Evolutionary conservation across 2,888 invertebrate species (phyloP).

Genomic region (Scaptomyza tumidula): DNA sequence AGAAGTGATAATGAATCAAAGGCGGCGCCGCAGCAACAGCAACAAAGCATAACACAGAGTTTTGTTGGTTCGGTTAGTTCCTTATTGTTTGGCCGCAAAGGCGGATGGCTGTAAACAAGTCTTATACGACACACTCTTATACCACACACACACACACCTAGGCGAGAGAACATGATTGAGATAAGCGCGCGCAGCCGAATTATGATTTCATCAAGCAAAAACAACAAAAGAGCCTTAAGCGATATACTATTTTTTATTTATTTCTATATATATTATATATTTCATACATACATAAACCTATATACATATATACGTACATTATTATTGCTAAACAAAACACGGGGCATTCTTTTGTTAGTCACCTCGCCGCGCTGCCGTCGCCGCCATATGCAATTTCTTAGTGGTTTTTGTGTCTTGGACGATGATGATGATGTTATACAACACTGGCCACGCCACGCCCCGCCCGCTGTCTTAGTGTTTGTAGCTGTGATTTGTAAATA

Average conservation of each 20-base stretch:
- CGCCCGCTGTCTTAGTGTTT: conserved; percentile 63
- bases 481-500: conserved; percentile 78
- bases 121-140: conserved; percentile 8
- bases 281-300: conserved; percentile 8
- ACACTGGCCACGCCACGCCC: conserved; percentile 50
- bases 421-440: conserved; percentile 52
- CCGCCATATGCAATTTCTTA: conserved; percentile 14
- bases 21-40: conserved; percentile 67
- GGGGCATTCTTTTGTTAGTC: conserved; percentile 19
- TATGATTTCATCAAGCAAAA: conserved; percentile 47
- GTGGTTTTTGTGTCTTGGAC: conserved; percentile 2
- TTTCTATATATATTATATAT: conserved; percentile 23
- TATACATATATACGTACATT: conserved; percentile 3
- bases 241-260: conserved; percentile 33
- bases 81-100: conserved; percentile 93
- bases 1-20: conserved; percentile 61
- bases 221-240: conserved; percentile 14
- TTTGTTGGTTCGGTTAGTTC: conserved; percentile 91
- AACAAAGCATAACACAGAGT: conserved; percentile 83
- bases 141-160: conserved; percentile 18
- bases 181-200: conserved; percentile 24
- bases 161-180: background rate
- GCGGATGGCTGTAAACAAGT: conserved; percentile 88
- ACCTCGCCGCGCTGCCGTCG: conserved; percentile 20
- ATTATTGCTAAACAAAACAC: conserved; percentile 7